Conservation (phyloP, 2,797 vertebrate genomes). For the Gobio occitaniae region DNA sequence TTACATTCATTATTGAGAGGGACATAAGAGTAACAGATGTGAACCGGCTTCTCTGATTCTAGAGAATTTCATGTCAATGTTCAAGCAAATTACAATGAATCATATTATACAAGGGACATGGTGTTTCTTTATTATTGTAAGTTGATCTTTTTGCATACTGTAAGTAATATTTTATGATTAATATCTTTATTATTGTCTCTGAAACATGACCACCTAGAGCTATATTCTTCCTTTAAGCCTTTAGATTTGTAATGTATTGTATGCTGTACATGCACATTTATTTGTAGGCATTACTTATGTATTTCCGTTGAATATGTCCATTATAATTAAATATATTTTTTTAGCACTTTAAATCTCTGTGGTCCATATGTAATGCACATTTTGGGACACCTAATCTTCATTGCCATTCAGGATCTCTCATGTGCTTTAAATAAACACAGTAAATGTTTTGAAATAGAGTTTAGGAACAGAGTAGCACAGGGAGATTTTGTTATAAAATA, state of each 20-base stretch:
- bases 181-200: background rate
- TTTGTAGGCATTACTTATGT: background rate
- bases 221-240: background rate
- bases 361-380: background rate
- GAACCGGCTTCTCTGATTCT: background rate
- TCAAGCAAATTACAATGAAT: background rate
- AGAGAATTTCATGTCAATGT: background rate
- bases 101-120: background rate
- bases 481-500: background rate
- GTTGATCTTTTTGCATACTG: background rate
- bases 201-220: background rate
- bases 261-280: background rate
- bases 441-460: background rate
- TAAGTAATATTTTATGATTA: background rate
- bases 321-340: background rate
- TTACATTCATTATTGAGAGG: conserved; percentile 17
- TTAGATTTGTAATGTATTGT: background rate
- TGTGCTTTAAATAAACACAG: background rate
- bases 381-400: background rate
- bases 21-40: background rate
- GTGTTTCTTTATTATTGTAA: background rate
- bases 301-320: background rate
- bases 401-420: background rate
- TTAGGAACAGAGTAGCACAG: background rate
- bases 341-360: background rate